Base-by-base conservation (phyloP, 92 coral and sea anemone species). In the Isaurus tuberculatus region DNA sequence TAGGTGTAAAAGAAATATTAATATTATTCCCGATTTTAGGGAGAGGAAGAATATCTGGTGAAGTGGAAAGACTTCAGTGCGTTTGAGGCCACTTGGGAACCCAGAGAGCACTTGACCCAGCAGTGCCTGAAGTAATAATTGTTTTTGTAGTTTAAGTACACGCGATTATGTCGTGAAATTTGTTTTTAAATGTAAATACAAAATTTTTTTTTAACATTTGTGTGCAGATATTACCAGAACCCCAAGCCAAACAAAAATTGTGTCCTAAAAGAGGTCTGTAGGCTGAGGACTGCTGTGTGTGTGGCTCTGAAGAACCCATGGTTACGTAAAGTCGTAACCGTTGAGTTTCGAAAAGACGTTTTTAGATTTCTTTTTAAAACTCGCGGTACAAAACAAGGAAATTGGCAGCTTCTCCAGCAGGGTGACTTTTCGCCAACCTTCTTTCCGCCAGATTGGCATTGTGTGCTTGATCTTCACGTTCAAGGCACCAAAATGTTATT, bases 11-110 rank as follows among this genome's bases (percentile, higher is more conserved):
- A 49, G 2, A 49, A 49, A 49, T 49, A 13, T 49, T 49, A 49
- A 49, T 49, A 13, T 49, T 49, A 13, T 49, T 49, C 65, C 65
- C 65, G 30, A 17, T 55, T 72, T 42, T 83, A 11, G 72, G 81
- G 86, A 86, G 79, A 44, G 71, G 65, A 69, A 83, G 88, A 88
- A 60, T 88, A 75, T 68, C 91, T 88, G 20, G 71, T 88, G 68
- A 83, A 88, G 81, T 88, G 91, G 91, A 55, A 26, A 27, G 61
- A 88, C 34, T 88, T 23, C 70, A 75, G 91, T 60, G 28, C 85
- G 19, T 88, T 44, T 88, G 88, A 88, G 74, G 87, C 91, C 53
- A 43, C 88, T 3, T 73, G 91, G 88, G 91, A 88, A 64, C 91
- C 91, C 32, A 34, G 53, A 70, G 75, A 70, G 33, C 91, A 88